Conservation (phyloP, 1,140 invertebrate genomes). For the Ceratosolen fusciceps region DNA sequence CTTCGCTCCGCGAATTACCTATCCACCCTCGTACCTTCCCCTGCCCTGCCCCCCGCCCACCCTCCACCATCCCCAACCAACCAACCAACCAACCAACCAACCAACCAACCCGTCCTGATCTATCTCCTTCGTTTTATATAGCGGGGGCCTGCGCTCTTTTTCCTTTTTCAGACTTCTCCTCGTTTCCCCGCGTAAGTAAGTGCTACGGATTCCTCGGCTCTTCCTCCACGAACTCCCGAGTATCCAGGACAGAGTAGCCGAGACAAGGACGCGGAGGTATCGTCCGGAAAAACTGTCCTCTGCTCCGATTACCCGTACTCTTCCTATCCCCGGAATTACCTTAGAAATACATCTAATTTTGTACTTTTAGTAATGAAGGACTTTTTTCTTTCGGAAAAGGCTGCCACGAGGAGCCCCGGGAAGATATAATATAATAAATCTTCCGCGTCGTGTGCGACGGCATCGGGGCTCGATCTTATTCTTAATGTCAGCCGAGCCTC, state of each 20-base stretch:
- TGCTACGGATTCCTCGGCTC: neutral
- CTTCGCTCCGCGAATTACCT: conserved; percentile 49
- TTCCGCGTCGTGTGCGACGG: too few species aligned
- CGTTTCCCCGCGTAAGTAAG: neutral
- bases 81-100: neutral
- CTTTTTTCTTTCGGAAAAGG: too few species aligned
- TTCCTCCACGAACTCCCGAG: neutral
- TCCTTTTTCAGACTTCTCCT: neutral
- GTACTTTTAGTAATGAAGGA: too few species aligned
- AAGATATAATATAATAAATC: too few species aligned
- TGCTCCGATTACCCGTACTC: neutral
- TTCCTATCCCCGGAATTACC: too few species aligned
- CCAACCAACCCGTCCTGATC: neutral
- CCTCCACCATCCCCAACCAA: neutral
- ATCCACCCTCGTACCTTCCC: neutral
- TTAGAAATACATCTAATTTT: too few species aligned
- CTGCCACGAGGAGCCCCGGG: too few species aligned
- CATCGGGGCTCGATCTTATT: too few species aligned
- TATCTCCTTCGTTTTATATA: neutral
- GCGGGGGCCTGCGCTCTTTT: neutral
- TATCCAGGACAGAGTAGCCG: too few species aligned
- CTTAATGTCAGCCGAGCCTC: too few species aligned
- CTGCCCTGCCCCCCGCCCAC: neutral
- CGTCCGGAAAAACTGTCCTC: neutral
- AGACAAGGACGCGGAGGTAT: too few species aligned